phyloP scores from a whole-genome alignment of 2,888 invertebrate species.

The Drosophila setosimentum region DNA sequence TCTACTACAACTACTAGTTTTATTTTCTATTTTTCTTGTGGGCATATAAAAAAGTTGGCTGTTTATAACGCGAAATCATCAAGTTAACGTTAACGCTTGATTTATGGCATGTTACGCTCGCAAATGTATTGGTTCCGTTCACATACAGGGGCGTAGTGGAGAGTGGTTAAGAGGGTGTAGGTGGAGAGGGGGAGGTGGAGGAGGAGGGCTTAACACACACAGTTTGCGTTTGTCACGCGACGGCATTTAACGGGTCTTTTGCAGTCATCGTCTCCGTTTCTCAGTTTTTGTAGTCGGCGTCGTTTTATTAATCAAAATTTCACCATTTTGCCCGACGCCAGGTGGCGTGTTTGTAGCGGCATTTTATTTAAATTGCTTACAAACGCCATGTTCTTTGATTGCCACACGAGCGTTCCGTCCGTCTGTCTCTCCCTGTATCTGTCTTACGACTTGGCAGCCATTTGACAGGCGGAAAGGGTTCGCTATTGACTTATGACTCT shows the following conservation, averaged over 20 bases:
- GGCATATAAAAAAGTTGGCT: slow-evolving; percentile 65
- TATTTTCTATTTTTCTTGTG: slow-evolving; percentile 30
- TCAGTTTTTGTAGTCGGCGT: slow-evolving; percentile 36
- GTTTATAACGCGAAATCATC: slow-evolving; percentile 81
- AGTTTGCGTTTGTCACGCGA: slow-evolving; percentile 80
- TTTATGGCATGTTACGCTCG: slow-evolving; percentile 66
- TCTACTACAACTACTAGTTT: not conserved
- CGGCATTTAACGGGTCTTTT: slow-evolving; percentile 67
- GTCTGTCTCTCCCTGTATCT: not conserved
- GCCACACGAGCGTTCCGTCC: slow-evolving; percentile 12
- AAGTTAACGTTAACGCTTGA: slow-evolving; percentile 76
- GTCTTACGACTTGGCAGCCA: slow-evolving; percentile 25
- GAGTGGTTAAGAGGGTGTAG: not conserved
- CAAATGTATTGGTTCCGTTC: slow-evolving; percentile 80
- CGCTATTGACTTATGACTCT: slow-evolving; percentile 66
- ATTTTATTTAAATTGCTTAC: slow-evolving; percentile 70
- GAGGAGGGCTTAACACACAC: slow-evolving; percentile 27
- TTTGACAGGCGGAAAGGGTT: slow-evolving; percentile 74
- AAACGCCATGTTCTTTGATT: slow-evolving; percentile 58
- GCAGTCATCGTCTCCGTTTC: slow-evolving; percentile 21
- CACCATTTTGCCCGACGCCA: slow-evolving; percentile 43
- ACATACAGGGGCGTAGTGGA: slow-evolving; percentile 36
- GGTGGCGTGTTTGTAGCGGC: slow-evolving; percentile 57
- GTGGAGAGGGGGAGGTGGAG: not conserved
- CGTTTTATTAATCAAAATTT: slow-evolving; percentile 72